Conservation (phyloP, 2,113 vertebrate genomes). For the Columba livia region DNA sequence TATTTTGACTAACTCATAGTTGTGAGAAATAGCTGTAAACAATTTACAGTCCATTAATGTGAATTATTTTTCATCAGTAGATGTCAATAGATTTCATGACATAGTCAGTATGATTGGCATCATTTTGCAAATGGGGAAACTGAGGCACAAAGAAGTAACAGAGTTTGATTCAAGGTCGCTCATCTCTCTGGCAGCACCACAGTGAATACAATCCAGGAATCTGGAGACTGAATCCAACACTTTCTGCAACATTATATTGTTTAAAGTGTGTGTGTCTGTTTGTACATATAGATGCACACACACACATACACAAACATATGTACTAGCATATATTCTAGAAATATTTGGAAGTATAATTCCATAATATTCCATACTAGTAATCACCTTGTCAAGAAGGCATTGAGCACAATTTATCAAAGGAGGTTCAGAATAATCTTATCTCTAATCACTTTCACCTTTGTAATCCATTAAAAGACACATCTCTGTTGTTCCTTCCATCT, state of each 20-base stretch:
- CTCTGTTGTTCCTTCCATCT: not conserved
- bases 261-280: not conserved
- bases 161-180: not conserved
- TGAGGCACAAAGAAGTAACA: not conserved
- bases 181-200: not conserved
- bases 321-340: not conserved
- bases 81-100: not conserved
- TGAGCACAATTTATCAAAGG: not conserved
- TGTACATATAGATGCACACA: not conserved
- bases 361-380: not conserved
- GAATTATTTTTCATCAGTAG: not conserved
- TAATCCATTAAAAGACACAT: not conserved
- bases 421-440: not conserved
- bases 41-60: not conserved
- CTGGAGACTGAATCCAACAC: not conserved
- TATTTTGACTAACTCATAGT: not conserved
- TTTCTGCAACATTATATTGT: not conserved
- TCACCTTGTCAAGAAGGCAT: not conserved
- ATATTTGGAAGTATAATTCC: not conserved
- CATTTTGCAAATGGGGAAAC: not conserved
- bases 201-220: not conserved
- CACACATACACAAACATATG: not conserved
- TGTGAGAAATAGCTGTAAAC: not conserved
- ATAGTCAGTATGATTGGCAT: not conserved
- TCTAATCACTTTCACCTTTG: conserved; percentile 19